Conservation (phyloP, 2,888 invertebrate species). For the Pterostichus madidus region DNA sequence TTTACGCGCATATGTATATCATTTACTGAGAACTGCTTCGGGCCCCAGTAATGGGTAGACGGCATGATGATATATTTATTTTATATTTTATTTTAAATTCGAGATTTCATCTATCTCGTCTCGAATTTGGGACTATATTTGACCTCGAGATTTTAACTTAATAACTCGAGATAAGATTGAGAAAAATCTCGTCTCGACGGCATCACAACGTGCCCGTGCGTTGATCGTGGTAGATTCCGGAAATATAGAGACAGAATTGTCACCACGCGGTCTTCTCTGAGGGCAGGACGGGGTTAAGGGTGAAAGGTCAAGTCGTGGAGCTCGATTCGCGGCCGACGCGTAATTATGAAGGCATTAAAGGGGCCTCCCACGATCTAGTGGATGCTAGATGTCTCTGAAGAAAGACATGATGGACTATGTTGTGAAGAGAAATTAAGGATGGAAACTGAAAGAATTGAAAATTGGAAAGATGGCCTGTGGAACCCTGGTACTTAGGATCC, state of each 20-base stretch:
- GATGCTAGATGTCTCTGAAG: constrained; percentile 3
- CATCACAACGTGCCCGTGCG: background rate
- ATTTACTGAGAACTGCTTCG: too few species aligned
- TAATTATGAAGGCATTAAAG: constrained; percentile 42
- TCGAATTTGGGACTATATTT: too few species aligned
- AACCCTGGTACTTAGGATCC: too few species aligned
- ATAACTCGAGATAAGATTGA: too few species aligned
- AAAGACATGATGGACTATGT: background rate
- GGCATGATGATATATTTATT: too few species aligned
- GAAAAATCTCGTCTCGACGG: too few species aligned
- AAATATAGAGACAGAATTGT: constrained; percentile 7
- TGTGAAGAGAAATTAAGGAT: background rate
- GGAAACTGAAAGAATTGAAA: background rate
- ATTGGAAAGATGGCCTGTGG: too few species aligned
- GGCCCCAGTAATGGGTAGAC: too few species aligned
- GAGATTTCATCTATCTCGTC: too few species aligned
- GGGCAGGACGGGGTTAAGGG: constrained; percentile 2
- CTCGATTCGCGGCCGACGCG: constrained; percentile 5
- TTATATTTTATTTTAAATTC: too few species aligned
- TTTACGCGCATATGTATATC: too few species aligned
- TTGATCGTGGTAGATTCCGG: background rate
- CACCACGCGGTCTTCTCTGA: constrained; percentile 18
- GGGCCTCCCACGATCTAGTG: constrained; percentile 28
- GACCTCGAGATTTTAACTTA: too few species aligned
- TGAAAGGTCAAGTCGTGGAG: constrained; percentile 30